Evolutionary conservation across 2,797 vertebrate species (phyloP).

Genomic region (Enteromius trimaculatus): DNA sequence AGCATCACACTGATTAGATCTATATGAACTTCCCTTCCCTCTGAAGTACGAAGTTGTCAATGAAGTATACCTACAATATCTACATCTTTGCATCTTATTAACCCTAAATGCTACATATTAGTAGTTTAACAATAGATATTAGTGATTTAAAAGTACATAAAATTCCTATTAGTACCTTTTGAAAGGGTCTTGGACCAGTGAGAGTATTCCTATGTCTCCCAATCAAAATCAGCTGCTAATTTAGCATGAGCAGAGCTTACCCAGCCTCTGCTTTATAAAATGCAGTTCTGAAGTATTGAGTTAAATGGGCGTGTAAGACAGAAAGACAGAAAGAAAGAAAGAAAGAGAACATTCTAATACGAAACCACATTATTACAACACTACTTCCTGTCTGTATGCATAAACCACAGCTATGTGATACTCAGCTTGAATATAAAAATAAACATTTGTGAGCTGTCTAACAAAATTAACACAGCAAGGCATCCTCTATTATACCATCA

Average conservation of each 20-base stretch:
- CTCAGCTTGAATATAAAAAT: conserved; percentile 66
- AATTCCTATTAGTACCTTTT: neutral
- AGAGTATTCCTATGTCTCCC: neutral
- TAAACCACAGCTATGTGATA: conserved; percentile 69
- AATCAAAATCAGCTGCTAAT: neutral
- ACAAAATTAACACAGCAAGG: neutral
- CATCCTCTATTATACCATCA: neutral
- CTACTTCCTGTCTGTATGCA: conserved; percentile 80
- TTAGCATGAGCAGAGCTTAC: neutral
- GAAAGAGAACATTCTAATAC: conserved; percentile 71
- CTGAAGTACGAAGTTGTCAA: neutral
- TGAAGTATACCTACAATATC: neutral
- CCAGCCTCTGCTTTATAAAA: neutral
- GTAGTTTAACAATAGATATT: neutral
- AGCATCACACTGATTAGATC: neutral
- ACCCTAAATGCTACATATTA: neutral
- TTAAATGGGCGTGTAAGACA: conserved; percentile 5
- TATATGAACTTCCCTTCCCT: neutral
- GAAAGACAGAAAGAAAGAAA: conserved; percentile 28
- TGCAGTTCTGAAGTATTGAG: neutral
- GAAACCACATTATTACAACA: conserved; percentile 82
- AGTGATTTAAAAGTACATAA: neutral
- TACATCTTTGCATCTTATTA: neutral
- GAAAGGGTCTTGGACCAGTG: neutral
- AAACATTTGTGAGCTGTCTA: conserved; percentile 22